These are phyloP conservation scores for Eulemur albifrons DNA, from an alignment of 2,797 vertebrate species.

Conservation along the genomic window DNA sequence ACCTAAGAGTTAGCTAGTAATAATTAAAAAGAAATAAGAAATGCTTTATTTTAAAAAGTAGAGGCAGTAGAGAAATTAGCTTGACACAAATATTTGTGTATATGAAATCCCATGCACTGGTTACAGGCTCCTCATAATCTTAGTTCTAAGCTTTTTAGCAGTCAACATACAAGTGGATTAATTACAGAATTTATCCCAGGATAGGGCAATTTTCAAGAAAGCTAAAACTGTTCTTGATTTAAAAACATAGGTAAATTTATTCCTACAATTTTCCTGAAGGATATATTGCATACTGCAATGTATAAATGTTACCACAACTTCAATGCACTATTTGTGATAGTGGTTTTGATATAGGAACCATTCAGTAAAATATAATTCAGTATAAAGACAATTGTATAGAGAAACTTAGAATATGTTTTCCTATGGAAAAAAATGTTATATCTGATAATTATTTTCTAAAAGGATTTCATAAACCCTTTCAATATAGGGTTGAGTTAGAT, in stretches of 20 bases:
- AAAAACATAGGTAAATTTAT: not conserved
- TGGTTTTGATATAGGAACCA: not conserved
- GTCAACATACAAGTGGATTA: not conserved
- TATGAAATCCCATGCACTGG: not conserved
- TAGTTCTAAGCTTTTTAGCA: conserved; percentile 3
- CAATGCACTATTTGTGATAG: not conserved
- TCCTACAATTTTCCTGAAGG: not conserved
- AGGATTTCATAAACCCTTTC: not conserved
- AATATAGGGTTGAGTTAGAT: not conserved
- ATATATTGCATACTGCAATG: not conserved
- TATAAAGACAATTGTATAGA: not conserved
- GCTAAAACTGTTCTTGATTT: not conserved
- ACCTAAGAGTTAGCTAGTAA: not conserved
- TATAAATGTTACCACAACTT: not conserved
- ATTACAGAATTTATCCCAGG: not conserved
- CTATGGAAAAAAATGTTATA: not conserved
- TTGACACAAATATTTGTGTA: not conserved
- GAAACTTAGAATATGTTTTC: not conserved
- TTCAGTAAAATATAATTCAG: not conserved
- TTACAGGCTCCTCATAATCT: not conserved
- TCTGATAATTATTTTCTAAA: not conserved
- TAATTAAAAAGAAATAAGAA: not conserved
- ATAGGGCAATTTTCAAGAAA: not conserved
- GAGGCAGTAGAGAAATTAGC: not conserved
- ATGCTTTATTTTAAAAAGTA: not conserved